A percentile compares a stretch with the other conserved stretches of the same genome.
Evolutionary conservation across 2,113 vertebrate species (phyloP).

Genomic region (Furnarius figulus): DNA sequence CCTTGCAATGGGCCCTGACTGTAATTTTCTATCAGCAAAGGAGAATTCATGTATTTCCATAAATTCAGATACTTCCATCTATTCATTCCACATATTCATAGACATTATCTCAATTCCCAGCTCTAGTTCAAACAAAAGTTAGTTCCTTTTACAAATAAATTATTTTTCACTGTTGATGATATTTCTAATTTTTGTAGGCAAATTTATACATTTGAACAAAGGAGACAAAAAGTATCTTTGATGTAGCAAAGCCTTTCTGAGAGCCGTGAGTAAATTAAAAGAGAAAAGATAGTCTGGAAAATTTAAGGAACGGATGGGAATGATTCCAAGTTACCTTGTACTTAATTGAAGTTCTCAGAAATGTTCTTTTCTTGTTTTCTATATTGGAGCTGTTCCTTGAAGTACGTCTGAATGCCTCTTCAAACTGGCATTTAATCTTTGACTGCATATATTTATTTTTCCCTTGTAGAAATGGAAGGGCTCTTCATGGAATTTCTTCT

Average conservation of each 20-base stretch:
- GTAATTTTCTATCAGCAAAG: conserved; percentile 62
- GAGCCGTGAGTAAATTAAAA: conserved; percentile 18
- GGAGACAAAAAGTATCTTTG: conserved; percentile 64
- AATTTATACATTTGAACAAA: conserved; percentile 69
- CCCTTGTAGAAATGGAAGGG: neutral
- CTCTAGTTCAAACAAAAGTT: conserved; percentile 63
- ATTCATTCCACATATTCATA: conserved; percentile 56
- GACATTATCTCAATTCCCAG: conserved; percentile 69
- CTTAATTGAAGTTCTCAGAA: conserved; percentile 61
- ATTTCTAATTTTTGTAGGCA: conserved; percentile 66
- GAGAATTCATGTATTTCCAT: conserved; percentile 62
- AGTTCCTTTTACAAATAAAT: conserved; percentile 68
- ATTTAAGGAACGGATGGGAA: conserved; percentile 59
- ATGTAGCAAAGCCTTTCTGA: conserved; percentile 61
- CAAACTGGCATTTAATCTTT: conserved; percentile 44
- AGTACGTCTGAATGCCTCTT: conserved; percentile 25
- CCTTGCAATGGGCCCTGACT: conserved; percentile 37
- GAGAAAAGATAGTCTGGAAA: conserved; percentile 59
- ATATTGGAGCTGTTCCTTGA: conserved; percentile 37
- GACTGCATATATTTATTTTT: neutral
- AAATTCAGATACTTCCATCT: conserved; percentile 67
- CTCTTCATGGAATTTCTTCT: neutral
- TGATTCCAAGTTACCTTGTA: conserved; percentile 63
- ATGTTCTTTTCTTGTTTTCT: conserved; percentile 56
- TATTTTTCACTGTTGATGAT: conserved; percentile 56